Evolutionary conservation across 2,797 vertebrate species (phyloP).

Genomic region (Anolis apletophallus): DNA sequence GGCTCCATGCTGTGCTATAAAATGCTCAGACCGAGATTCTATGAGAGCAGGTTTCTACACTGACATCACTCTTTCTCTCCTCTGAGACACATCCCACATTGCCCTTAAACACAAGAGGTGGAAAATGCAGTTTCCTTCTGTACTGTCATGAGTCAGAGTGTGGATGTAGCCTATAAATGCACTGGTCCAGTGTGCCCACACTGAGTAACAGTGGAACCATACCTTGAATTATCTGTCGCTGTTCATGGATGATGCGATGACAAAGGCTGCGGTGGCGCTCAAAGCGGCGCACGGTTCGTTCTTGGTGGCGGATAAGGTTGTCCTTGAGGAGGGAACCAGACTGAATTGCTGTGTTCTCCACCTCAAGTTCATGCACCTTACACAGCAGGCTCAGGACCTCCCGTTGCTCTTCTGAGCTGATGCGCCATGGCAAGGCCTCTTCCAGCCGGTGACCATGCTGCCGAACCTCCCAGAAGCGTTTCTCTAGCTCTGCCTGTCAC

Average conservation of each 20-base stretch:
- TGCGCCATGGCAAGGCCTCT: constrained; percentile 82
- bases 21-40: neutral
- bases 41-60: neutral
- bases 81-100: neutral
- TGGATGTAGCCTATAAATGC: too few species aligned
- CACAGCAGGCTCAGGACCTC: constrained; percentile 89
- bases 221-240: constrained; percentile 87
- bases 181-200: neutral
- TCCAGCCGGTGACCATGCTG: constrained; percentile 80
- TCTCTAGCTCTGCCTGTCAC: constrained; percentile 80
- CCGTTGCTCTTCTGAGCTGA: constrained; percentile 86
- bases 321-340: constrained; percentile 86
- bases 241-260: constrained; percentile 89
- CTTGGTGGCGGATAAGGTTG: constrained; percentile 86
- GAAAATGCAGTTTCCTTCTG: too few species aligned
- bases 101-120: neutral
- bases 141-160: too few species aligned
- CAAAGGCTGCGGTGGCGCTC: constrained; percentile 88
- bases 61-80: neutral
- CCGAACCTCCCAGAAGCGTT: constrained; percentile 80
- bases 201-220: neutral
- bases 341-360: constrained; percentile 85
- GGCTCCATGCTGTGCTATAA: too few species aligned
- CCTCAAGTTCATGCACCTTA: constrained; percentile 89
- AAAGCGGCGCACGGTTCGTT: constrained; percentile 84